These are phyloP conservation scores for Dreissena rostriformis DNA, from an alignment of 1,140 invertebrate species.

Conservation along the genomic window DNA sequence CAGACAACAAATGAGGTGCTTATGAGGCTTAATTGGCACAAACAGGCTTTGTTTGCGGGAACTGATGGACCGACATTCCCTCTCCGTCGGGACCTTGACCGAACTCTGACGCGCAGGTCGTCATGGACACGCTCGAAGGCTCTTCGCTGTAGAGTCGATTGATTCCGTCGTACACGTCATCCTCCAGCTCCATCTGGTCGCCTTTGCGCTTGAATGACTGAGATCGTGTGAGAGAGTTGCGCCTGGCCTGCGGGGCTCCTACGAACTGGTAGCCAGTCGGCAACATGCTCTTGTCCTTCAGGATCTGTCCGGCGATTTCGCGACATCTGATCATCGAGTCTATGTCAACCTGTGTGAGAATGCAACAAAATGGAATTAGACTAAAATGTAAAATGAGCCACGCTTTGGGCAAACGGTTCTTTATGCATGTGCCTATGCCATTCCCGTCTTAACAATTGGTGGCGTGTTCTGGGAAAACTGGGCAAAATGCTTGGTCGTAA, in stretches of 20 bases:
- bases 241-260: conserved; percentile 15
- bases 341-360: conserved; percentile 71
- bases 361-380: no score
- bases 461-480: no score
- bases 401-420: no score
- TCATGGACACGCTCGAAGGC: conserved; percentile 50
- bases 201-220: conserved; percentile 75
- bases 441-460: no score
- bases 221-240: conserved; percentile 38
- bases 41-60: conserved; percentile 35
- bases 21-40: conserved; percentile 33
- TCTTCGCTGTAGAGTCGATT: conserved; percentile 80
- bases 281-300: conserved; percentile 62
- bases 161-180: conserved; percentile 80
- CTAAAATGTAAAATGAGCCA: no score
- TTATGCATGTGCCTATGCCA: no score
- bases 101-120: conserved; percentile 68
- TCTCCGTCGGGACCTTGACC: conserved; percentile 7
- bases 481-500: no score
- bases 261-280: conserved; percentile 64
- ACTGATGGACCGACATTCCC: conserved; percentile 4
- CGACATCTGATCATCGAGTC: conserved; percentile 76
- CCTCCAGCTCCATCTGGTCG: conserved; percentile 66
- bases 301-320: conserved; percentile 69
- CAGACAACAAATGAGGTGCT: conserved; percentile 23